Conservation (phyloP, 2,888 invertebrate genomes). For the Cotesia congregata region DNA sequence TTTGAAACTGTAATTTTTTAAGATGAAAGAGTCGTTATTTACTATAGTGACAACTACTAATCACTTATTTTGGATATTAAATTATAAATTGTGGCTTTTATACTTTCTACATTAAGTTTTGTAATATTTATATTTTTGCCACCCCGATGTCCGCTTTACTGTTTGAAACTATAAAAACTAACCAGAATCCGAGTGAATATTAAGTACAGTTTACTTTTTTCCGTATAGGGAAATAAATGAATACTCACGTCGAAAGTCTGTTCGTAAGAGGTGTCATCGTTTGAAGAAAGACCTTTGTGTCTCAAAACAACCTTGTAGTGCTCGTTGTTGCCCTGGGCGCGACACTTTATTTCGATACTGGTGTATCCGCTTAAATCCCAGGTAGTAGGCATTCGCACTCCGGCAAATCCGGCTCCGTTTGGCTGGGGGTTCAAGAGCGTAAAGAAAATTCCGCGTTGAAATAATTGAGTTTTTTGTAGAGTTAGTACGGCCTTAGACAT, state of each 20-base stretch:
- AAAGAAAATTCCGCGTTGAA: constrained; percentile 77
- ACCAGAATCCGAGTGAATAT: too few species aligned
- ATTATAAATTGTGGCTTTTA: too few species aligned
- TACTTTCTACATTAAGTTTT: too few species aligned
- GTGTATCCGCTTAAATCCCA: constrained; percentile 72
- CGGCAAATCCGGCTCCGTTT: constrained; percentile 80
- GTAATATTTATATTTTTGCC: too few species aligned
- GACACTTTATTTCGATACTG: constrained; percentile 72
- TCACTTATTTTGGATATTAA: too few species aligned
- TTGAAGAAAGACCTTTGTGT: constrained; percentile 74
- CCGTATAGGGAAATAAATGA: not conserved
- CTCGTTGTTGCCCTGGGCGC: constrained; percentile 75
- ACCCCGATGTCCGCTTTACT: too few species aligned
- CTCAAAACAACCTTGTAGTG: constrained; percentile 76
- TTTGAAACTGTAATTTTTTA: too few species aligned
- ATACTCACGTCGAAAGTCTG: constrained; percentile 69
- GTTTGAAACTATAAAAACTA: too few species aligned
- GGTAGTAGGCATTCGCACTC: constrained; percentile 72
- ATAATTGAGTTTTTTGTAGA: constrained; percentile 75
- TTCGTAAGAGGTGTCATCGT: constrained; percentile 76
- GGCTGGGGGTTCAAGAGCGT: constrained; percentile 77
- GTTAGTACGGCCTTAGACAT: constrained; percentile 77
- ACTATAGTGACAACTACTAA: too few species aligned
- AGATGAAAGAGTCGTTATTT: too few species aligned
- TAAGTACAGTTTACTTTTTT: too few species aligned